phyloP scores from a whole-genome alignment of 2,888 invertebrate species.

The Chaetoderma sp. region DNA sequence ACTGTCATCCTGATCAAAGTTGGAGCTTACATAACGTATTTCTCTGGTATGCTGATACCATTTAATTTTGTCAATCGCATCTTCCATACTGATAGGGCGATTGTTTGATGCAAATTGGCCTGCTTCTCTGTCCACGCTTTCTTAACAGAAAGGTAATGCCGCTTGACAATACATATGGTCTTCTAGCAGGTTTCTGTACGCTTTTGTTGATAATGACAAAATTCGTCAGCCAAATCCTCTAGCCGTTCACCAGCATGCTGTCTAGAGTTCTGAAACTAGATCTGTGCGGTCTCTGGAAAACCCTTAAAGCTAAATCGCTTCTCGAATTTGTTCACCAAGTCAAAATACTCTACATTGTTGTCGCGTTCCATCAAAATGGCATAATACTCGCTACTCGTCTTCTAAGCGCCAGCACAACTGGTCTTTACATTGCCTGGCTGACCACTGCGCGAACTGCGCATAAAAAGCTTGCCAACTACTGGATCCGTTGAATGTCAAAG shows the following conservation, averaged over 20 bases:
- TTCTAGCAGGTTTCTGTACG: not conserved
- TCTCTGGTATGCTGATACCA: not conserved
- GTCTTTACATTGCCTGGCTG: too few relatives aligned
- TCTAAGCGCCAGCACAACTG: too few relatives aligned
- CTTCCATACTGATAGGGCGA: not conserved
- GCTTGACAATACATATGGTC: not conserved
- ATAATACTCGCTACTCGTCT: too few relatives aligned
- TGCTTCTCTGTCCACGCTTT: not conserved
- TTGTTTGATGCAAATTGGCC: not conserved
- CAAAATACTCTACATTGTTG: too few relatives aligned
- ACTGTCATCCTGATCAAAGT: not conserved
- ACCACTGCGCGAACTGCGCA: too few relatives aligned
- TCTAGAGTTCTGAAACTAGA: not conserved
- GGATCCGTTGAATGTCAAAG: too few relatives aligned
- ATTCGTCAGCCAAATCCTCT: not conserved
- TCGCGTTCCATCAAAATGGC: too few relatives aligned
- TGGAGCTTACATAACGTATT: not conserved
- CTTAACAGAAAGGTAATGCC: not conserved
- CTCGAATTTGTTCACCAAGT: too few relatives aligned
- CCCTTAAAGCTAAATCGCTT: too few relatives aligned
- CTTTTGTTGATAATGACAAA: too few relatives aligned
- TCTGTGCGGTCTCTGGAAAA: not conserved
- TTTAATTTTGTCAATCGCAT: not conserved
- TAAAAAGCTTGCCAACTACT: too few relatives aligned
- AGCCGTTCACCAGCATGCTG: not conserved